Percentiles rank a stretch among this genome's conserved stretches.
These are phyloP conservation scores for Chloebia gouldiae DNA, from an alignment of 2,113 vertebrate genomes.

Conservation along the genomic window DNA sequence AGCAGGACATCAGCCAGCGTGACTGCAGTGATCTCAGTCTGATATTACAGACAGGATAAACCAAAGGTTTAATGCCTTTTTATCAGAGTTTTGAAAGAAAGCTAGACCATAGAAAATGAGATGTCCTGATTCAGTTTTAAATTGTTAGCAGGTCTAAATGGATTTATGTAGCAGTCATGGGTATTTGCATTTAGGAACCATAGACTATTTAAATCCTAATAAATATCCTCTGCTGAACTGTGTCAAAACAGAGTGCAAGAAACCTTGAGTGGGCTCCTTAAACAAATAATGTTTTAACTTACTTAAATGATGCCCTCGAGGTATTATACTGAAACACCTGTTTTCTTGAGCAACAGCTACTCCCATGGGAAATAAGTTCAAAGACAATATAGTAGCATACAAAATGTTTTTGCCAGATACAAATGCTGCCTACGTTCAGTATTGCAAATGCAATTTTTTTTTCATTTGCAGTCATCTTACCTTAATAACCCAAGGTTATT, in stretches of 20 bases:
- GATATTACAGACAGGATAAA: neutral
- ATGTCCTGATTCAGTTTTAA: slow-evolving; percentile 21
- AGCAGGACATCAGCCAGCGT: fast-evolving
- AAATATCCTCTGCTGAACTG: slow-evolving; percentile 55
- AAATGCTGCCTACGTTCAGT: slow-evolving; percentile 50
- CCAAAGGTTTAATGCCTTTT: neutral
- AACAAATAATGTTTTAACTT: slow-evolving; percentile 66
- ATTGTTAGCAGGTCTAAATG: slow-evolving; percentile 61
- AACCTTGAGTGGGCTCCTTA: slow-evolving; percentile 56
- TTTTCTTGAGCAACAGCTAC: slow-evolving; percentile 68
- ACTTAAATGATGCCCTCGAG: slow-evolving; percentile 53
- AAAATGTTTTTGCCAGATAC: slow-evolving; percentile 58
- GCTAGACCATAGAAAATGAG: neutral
- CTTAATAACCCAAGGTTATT: slow-evolving; percentile 22
- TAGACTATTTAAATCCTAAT: slow-evolving; percentile 59
- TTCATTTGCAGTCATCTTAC: slow-evolving; percentile 3
- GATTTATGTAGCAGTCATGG: slow-evolving; percentile 30
- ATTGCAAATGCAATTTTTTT: slow-evolving; percentile 13
- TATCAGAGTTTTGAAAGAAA: neutral
- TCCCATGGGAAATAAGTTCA: slow-evolving; percentile 71
- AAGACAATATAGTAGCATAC: slow-evolving; percentile 58
- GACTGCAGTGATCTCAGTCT: neutral
- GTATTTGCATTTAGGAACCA: slow-evolving; percentile 58
- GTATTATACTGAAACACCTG: slow-evolving; percentile 63
- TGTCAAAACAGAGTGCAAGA: slow-evolving; percentile 68